Evolutionary conservation across 2,797 vertebrate species (phyloP).

Genomic region (Strix occidentalis): DNA sequence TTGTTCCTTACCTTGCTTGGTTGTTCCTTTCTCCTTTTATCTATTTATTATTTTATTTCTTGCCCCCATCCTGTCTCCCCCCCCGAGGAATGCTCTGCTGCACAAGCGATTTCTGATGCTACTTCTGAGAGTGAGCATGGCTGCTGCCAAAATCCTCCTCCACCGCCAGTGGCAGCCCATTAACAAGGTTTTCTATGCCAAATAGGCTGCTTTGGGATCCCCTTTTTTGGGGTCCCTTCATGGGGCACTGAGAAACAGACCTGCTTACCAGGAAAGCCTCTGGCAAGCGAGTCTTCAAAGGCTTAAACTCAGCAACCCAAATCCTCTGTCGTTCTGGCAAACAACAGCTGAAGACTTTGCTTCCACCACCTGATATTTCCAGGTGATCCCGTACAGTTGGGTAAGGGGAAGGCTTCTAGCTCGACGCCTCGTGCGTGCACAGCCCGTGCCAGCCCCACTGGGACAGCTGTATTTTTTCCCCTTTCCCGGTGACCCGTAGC

Average conservation of each 20-base stretch:
- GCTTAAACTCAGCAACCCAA: neutral
- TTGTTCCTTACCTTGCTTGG: neutral
- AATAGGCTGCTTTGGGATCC: neutral
- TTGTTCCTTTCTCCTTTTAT: neutral
- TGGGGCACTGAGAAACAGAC: neutral
- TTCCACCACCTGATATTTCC: neutral
- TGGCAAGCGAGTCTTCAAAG: fast-evolving
- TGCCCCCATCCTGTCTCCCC: neutral
- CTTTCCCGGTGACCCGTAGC: constrained; percentile 25
- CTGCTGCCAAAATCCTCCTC: neutral
- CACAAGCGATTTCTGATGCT: neutral
- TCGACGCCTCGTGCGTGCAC: fast-evolving
- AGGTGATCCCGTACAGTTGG: neutral
- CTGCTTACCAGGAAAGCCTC: neutral
- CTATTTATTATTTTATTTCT: neutral
- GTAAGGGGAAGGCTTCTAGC: neutral
- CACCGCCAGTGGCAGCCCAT: neutral
- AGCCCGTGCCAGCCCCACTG: neutral
- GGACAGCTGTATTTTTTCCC: neutral
- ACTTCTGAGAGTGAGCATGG: fast-evolving
- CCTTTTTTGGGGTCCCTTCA: neutral
- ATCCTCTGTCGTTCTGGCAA: neutral
- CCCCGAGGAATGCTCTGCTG: neutral
- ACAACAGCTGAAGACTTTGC: neutral
- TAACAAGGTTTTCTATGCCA: neutral